Evolutionary conservation across 2,797 vertebrate genomes (phyloP), one percentile per base, ranked within the genome.

Genomic region (Simalia tracyae): DNA sequence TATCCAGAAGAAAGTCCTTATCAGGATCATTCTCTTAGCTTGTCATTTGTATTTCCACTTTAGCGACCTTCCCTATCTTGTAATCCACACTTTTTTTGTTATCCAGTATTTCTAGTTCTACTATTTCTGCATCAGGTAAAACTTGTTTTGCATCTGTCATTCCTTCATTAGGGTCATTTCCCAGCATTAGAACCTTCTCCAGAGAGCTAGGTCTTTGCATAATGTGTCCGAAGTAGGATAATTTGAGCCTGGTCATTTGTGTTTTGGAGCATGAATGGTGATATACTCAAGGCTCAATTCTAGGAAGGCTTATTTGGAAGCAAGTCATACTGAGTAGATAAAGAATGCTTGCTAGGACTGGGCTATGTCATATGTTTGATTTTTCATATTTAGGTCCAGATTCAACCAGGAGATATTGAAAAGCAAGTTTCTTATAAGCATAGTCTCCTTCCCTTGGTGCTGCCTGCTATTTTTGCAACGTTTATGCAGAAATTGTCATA

Each of bases 401-500:
- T 88, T 42, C 14, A 64, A 50, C 59, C 46, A 56, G 9, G 7
- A 76, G 87, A 4, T 92, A 60, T 56, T 84, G 64, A 87, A 87
- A 59, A 42, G 50, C 24, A 88, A 61, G 4, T 72, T 89, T 81
- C 14, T 24, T 63, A 36, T 68, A n/a, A 50, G 24, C 31, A n/a
- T 5, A 89, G 0, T 56, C 24, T n/a, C 93, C 91, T 12, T 22
- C 28, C 28, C 68, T 92, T 63, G 4, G 4, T 54, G 94, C 28
- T 92, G 93, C 89, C 26, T 91, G 91, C 92, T 91, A 93, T 31
- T 94, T 85, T 89, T 93, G 63, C 5, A 91, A 89, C 57, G 90
- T 93, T 95, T 59, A 2, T 87, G 84, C 84, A 89, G 31, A 66
- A 19, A 31, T 92, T 50, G 50, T 84, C 28, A 60, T 84, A 92